Evolutionary conservation across 2,797 vertebrate species (phyloP).

Genomic region (Nasua narica): DNA sequence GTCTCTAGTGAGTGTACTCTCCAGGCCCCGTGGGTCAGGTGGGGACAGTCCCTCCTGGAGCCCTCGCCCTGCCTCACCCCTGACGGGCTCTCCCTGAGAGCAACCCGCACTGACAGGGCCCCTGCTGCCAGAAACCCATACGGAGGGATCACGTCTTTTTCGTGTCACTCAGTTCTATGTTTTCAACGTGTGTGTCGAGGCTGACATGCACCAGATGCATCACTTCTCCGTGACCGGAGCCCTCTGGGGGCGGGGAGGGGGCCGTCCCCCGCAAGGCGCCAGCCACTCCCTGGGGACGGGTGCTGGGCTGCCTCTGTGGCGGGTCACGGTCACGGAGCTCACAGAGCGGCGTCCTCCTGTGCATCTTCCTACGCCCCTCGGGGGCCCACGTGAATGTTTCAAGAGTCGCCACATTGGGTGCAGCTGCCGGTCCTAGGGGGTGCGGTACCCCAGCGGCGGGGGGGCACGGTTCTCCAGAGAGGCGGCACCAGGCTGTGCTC

Average conservation of each 20-base stretch:
- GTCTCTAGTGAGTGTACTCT: too few species aligned
- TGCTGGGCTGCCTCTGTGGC: not conserved
- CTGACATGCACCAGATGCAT: accelerated
- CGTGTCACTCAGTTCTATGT: not conserved
- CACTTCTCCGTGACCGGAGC: not conserved
- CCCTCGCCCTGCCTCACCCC: too few species aligned
- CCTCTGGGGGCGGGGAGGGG: not conserved
- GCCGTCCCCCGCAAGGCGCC: accelerated
- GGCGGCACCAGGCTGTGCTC: accelerated
- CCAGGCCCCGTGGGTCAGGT: not conserved
- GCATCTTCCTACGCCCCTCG: too few species aligned
- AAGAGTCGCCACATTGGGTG: too few species aligned
- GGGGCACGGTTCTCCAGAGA: not conserved
- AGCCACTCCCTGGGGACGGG: accelerated
- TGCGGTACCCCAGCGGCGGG: accelerated
- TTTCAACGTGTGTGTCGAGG: not conserved
- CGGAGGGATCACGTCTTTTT: not conserved
- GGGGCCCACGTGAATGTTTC: accelerated
- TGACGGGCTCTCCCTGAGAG: not conserved
- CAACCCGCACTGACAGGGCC: too few species aligned
- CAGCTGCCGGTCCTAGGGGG: not conserved
- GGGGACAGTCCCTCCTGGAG: not conserved
- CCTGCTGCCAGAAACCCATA: not conserved
- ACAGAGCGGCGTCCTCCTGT: accelerated
- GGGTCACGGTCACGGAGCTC: accelerated